Conservation (phyloP, 2,888 invertebrate genomes). For the Drosophila neoperkinsi region DNA sequence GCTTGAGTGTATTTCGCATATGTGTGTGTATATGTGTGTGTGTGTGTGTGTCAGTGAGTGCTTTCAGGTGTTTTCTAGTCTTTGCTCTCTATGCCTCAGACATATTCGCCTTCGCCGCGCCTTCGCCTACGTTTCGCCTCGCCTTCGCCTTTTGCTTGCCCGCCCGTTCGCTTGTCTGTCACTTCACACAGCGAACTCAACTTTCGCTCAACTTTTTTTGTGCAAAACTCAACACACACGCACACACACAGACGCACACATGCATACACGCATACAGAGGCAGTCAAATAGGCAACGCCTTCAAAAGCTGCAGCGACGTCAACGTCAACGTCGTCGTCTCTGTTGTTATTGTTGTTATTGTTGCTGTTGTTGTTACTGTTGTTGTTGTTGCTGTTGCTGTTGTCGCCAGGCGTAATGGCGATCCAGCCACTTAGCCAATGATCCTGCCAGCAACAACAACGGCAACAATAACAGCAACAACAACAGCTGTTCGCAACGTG, state of each 20-base stretch:
- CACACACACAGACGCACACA: slow-evolving; percentile 40
- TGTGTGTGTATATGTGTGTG: slow-evolving; percentile 28
- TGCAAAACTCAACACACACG: slow-evolving; percentile 31
- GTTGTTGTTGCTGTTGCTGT: slow-evolving; percentile 6
- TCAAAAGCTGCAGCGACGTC: slow-evolving; percentile 72
- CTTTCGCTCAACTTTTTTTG: slow-evolving; percentile 68
- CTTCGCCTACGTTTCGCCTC: slow-evolving; percentile 10
- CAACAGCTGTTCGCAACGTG: slow-evolving; percentile 62
- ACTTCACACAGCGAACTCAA: slow-evolving; percentile 52
- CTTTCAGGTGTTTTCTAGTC: slow-evolving; percentile 74
- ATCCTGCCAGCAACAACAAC: slow-evolving; percentile 59
- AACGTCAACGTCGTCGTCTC: slow-evolving; percentile 19
- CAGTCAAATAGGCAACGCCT: slow-evolving; percentile 82
- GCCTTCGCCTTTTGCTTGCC: slow-evolving; percentile 22
- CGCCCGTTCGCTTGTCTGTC: slow-evolving; percentile 60
- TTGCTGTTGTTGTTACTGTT: background rate
- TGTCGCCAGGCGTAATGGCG: slow-evolving; percentile 49
- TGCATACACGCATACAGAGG: slow-evolving; percentile 36
- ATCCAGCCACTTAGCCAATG: slow-evolving; percentile 74
- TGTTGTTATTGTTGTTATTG: background rate
- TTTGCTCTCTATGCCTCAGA: slow-evolving; percentile 45
- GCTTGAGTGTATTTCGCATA: slow-evolving; percentile 25
- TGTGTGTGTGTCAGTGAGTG: slow-evolving; percentile 58
- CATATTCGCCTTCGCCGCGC: slow-evolving; percentile 18
- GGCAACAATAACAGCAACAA: slow-evolving; percentile 17